Percentiles rank a stretch among this genome's conserved stretches.
Conservation (phyloP, 1,140 invertebrate species). For the Phenacoccus solenopsis region DNA sequence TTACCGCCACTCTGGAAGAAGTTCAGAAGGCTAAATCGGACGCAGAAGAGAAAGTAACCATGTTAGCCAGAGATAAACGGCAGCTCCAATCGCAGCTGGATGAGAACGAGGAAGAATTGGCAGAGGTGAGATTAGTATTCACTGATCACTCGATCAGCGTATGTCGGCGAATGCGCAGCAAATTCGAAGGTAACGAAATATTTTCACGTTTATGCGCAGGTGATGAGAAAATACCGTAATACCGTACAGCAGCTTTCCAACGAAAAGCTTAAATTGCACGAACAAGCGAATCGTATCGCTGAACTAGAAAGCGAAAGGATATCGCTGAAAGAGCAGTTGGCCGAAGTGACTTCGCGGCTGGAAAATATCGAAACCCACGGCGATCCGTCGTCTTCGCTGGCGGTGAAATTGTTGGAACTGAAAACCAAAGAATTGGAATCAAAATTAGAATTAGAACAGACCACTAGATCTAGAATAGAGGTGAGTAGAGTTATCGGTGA, state of each 20-base stretch:
- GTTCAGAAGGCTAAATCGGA: conserved; percentile 55
- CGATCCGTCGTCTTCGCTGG: conserved; percentile 61
- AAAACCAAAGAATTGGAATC: conserved; percentile 79
- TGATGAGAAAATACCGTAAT: conserved; percentile 83
- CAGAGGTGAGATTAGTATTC: too few relatives aligned
- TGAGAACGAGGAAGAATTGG: conserved; percentile 81
- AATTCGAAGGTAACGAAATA: too few relatives aligned
- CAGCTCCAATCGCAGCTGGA: conserved; percentile 73
- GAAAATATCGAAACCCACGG: conserved; percentile 64
- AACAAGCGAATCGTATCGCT: conserved; percentile 65
- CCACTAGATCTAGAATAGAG: conserved; percentile 67
- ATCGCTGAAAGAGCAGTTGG: conserved; percentile 57
- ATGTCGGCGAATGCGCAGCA: too few relatives aligned
- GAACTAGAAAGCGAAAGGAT: conserved; percentile 64
- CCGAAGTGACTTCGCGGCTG: conserved; percentile 57
- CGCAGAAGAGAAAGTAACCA: conserved; percentile 63
- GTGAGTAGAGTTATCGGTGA: conserved; percentile 36
- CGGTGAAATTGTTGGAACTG: conserved; percentile 52
- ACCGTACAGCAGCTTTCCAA: conserved; percentile 71
- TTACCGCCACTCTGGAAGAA: conserved; percentile 66
- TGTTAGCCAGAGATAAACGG: conserved; percentile 59
- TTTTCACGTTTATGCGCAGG: conserved; percentile 42
- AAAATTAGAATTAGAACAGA: conserved; percentile 75
- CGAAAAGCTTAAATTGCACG: conserved; percentile 67
- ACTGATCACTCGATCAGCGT: too few relatives aligned